Percentiles rank a stretch among this genome's conserved stretches.
These are phyloP conservation scores for Eulemur coronatus DNA, from an alignment of 2,797 vertebrate species.

Conservation along the genomic window DNA sequence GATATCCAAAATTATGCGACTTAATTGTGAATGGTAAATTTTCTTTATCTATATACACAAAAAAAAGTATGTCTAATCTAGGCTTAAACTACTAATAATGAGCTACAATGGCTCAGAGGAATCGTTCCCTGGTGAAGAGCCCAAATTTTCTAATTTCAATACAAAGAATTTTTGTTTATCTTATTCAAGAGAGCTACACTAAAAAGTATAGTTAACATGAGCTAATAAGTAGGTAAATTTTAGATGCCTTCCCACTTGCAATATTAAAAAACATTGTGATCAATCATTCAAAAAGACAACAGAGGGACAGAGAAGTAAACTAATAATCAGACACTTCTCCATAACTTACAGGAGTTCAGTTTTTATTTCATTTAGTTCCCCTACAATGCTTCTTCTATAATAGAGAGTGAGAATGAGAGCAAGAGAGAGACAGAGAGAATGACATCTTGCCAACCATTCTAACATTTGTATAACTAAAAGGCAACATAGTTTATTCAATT, in stretches of 20 bases:
- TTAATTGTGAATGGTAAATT: conserved; percentile 18
- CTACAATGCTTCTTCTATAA: neutral
- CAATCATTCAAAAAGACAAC: neutral
- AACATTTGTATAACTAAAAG: neutral
- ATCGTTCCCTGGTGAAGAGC: neutral
- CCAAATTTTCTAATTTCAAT: neutral
- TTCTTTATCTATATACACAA: neutral
- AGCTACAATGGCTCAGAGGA: neutral
- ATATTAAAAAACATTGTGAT: neutral
- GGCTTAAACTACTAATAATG: neutral
- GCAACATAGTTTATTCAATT: neutral
- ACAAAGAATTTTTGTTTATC: neutral
- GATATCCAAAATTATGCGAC: conserved; percentile 59
- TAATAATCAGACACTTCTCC: neutral
- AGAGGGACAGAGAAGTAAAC: neutral
- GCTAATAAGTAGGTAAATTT: neutral
- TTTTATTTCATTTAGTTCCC: conserved; percentile 39
- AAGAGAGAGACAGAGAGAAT: neutral
- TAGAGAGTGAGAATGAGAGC: neutral
- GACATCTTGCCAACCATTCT: neutral
- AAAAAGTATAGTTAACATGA: neutral
- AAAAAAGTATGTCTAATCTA: neutral
- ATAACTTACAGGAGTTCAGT: neutral
- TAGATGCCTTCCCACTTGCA: neutral
- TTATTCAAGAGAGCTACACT: neutral